phyloP scores from a whole-genome alignment of 2,797 vertebrate genomes.

The Rhadinocentrus ornatus region DNA sequence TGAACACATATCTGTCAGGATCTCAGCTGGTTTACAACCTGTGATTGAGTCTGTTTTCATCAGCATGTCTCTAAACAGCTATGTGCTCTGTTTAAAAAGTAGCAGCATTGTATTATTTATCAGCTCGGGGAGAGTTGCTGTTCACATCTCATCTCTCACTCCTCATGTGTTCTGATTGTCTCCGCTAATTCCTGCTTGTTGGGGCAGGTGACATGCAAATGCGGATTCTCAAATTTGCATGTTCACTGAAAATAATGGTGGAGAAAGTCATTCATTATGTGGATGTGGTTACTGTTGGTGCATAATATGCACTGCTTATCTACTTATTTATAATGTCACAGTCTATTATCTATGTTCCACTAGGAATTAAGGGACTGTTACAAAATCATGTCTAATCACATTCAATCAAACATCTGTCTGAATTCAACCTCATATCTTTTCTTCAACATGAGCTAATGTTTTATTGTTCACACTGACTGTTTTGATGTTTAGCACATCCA shows the following conservation, averaged over 20 bases:
- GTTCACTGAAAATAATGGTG: constrained; percentile 19
- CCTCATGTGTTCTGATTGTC: constrained; percentile 72
- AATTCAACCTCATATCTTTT: constrained; percentile 7
- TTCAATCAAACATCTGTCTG: constrained; percentile 15
- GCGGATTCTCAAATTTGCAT: constrained; percentile 66
- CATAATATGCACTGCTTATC: constrained; percentile 1
- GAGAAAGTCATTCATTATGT: constrained; percentile 2
- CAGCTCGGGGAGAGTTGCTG: constrained; percentile 68
- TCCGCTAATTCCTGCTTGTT: constrained; percentile 75
- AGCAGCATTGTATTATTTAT: constrained; percentile 69
- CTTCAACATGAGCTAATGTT: constrained; percentile 7
- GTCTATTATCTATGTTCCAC: background rate
- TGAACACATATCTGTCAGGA: constrained; percentile 43
- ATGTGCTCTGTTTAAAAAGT: constrained; percentile 56
- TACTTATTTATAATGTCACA: constrained; percentile 15
- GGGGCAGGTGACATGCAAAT: constrained; percentile 78
- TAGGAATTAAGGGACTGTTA: background rate
- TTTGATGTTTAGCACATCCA: constrained; percentile 22
- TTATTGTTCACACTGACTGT: constrained; percentile 22
- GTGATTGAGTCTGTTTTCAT: constrained; percentile 38
- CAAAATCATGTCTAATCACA: constrained; percentile 10
- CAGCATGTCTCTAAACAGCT: constrained; percentile 26
- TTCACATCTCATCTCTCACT: constrained; percentile 70
- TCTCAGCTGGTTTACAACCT: constrained; percentile 51
- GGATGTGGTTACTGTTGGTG: constrained; percentile 1